phyloP scores from a whole-genome alignment of 2,888 invertebrate species.

The Encarsia formosa region DNA sequence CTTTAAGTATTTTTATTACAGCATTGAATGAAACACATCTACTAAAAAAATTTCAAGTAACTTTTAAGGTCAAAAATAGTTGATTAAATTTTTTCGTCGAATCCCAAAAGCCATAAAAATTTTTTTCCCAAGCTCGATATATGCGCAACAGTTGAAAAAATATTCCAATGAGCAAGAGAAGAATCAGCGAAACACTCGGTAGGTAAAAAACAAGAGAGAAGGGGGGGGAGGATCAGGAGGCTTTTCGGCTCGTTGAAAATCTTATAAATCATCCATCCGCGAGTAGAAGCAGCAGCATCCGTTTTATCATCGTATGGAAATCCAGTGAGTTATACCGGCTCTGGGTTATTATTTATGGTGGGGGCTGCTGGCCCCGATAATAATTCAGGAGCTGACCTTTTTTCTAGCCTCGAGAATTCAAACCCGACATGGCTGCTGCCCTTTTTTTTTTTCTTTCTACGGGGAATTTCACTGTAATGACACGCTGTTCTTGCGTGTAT shows the following conservation, averaged over 20 bases:
- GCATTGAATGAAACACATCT: no score
- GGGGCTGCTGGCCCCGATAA: slow-evolving; percentile 36
- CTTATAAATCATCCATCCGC: slow-evolving; percentile 37
- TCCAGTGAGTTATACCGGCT: slow-evolving; percentile 46
- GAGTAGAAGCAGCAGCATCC: slow-evolving; percentile 34
- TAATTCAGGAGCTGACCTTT: slow-evolving; percentile 38
- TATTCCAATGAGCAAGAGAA: no score
- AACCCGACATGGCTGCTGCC: neutral
- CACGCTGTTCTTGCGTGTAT: no score
- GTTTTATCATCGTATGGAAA: slow-evolving; percentile 50
- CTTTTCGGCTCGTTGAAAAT: slow-evolving; percentile 32
- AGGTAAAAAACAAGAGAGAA: neutral
- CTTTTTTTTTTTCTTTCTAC: slow-evolving; percentile 3
- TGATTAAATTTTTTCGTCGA: no score
- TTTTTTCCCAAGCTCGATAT: no score
- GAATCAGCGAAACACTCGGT: neutral
- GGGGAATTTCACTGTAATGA: neutral
- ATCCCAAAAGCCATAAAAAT: no score
- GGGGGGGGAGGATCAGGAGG: slow-evolving; percentile 1
- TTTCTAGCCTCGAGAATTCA: no score
- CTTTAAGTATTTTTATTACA: no score
- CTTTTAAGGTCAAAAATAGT: no score
- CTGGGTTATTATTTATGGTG: slow-evolving; percentile 45
- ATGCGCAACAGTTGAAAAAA: no score
- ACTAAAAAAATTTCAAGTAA: no score